These are phyloP conservation scores for Omphaloscelis lunosa DNA, from an alignment of 2,888 invertebrate species.

Conservation along the genomic window DNA sequence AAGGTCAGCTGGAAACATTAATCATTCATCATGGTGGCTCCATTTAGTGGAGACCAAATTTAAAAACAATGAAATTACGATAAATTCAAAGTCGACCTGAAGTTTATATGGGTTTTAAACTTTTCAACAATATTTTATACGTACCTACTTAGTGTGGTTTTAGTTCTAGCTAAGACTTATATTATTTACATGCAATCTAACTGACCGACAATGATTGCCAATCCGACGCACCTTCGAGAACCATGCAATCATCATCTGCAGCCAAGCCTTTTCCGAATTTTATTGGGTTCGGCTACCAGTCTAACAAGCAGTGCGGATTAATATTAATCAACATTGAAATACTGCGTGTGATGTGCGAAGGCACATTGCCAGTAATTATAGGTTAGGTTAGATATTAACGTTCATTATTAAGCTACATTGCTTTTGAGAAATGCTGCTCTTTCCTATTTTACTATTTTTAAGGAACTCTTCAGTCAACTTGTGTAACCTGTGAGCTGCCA, in stretches of 20 bases:
- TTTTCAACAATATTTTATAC: neutral
- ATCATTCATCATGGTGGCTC: neutral
- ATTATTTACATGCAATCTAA: neutral
- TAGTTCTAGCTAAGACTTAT: neutral
- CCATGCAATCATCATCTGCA: neutral
- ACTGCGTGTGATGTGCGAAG: neutral
- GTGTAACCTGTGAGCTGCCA: neutral
- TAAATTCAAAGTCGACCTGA: neutral
- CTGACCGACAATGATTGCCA: neutral
- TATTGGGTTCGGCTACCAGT: neutral
- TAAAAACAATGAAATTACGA: slow-evolving; percentile 1
- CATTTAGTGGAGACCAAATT: neutral
- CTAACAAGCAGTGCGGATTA: neutral
- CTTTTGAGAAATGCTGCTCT: neutral
- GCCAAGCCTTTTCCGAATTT: neutral
- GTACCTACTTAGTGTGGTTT: neutral
- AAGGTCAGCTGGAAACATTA: neutral
- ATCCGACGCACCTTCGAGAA: neutral
- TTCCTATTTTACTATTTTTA: too few relatives aligned
- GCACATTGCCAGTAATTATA: neutral
- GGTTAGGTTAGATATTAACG: neutral
- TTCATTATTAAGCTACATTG: neutral
- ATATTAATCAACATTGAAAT: neutral
- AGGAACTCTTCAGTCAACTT: neutral
- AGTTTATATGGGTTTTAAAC: neutral